Evolutionary conservation across 2,797 vertebrate genomes (phyloP).

Genomic region (Pitangus sulphuratus): DNA sequence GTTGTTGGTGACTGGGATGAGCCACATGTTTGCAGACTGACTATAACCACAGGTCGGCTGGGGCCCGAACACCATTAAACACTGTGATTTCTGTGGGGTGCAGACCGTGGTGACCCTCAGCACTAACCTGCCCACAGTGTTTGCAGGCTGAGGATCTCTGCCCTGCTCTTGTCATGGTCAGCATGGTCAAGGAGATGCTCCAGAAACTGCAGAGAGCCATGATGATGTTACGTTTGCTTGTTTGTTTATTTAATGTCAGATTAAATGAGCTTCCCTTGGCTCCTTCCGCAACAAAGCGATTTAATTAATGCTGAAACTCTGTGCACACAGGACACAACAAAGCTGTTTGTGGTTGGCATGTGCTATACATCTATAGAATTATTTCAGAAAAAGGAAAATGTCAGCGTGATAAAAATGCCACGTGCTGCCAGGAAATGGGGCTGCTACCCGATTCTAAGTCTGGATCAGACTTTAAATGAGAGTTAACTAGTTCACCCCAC

Average conservation of each 20-base stretch:
- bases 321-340: rapidly evolving
- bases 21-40: not conserved
- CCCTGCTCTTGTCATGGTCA: rapidly evolving
- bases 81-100: not conserved
- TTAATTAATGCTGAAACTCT: not conserved
- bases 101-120: not conserved
- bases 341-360: rapidly evolving
- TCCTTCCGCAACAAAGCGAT: not conserved
- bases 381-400: not conserved
- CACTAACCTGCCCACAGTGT: not conserved
- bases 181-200: rapidly evolving
- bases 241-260: not conserved
- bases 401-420: not conserved
- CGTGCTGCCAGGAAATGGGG: not conserved
- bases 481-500: not conserved
- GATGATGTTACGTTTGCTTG: not conserved
- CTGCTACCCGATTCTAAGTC: not conserved
- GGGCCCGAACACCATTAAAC: not conserved
- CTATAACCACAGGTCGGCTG: not conserved
- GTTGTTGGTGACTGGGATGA: not conserved
- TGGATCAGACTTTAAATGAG: not conserved
- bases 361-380: not conserved
- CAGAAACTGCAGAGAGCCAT: not conserved
- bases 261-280: not conserved
- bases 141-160: not conserved